A percentile compares a stretch with the other conserved stretches of the same genome.
Evolutionary conservation across 2,888 invertebrate species (phyloP).

Genomic region (Tachina fera): DNA sequence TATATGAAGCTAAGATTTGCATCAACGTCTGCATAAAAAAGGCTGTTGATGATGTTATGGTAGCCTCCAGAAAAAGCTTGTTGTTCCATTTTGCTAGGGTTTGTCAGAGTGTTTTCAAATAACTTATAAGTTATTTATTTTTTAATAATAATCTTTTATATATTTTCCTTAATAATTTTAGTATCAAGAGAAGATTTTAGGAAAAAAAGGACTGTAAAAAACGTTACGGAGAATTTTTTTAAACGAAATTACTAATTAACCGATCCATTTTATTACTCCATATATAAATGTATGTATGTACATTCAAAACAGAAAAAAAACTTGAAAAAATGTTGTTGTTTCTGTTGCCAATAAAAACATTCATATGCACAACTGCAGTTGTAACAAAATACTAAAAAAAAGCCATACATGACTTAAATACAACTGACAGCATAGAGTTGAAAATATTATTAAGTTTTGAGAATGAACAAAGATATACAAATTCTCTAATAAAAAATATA

Average conservation of each 20-base stretch:
- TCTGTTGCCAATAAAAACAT: not conserved
- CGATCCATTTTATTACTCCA: not conserved
- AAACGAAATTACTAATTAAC: not conserved
- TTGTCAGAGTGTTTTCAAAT: too few species aligned
- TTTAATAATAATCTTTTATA: too few species aligned
- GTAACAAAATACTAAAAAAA: not conserved
- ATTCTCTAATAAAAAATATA: not conserved
- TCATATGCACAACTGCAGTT: not conserved
- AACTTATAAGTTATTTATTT: too few species aligned
- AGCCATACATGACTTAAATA: constrained; percentile 21
- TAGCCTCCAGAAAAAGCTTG: too few species aligned
- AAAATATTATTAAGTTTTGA: constrained; percentile 32
- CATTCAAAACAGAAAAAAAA: not conserved
- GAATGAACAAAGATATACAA: constrained; percentile 6
- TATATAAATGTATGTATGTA: not conserved
- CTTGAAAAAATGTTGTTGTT: constrained; percentile 3
- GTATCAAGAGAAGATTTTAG: not conserved
- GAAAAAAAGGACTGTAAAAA: too few species aligned
- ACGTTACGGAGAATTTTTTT: not conserved
- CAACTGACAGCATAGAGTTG: constrained; percentile 57
- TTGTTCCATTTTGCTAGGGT: too few species aligned
- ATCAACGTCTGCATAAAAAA: too few species aligned
- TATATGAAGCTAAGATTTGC: too few species aligned
- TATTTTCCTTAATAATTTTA: too few species aligned
- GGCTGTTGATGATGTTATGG: too few species aligned